These are phyloP conservation scores for Equus przewalskii DNA, from an alignment of 2,113 vertebrate genomes.

Conservation along the genomic window DNA sequence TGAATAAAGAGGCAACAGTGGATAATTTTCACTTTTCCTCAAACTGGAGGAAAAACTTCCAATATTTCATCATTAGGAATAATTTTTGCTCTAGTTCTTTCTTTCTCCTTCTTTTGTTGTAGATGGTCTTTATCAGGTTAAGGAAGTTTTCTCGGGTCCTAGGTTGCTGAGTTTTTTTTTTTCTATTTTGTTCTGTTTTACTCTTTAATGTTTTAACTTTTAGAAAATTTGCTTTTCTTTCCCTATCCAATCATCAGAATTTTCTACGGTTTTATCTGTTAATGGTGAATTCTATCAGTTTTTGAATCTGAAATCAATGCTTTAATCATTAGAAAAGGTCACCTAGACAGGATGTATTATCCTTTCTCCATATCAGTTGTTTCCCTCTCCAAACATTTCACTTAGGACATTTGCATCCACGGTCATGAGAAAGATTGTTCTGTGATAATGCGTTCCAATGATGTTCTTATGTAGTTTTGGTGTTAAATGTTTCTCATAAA, in stretches of 20 bases:
- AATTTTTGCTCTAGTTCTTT: background rate
- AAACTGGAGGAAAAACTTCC: background rate
- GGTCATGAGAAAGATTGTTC: background rate
- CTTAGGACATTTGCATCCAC: background rate
- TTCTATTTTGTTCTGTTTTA: background rate
- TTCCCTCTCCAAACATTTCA: background rate
- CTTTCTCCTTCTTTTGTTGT: background rate
- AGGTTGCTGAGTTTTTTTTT: background rate
- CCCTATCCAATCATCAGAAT: background rate
- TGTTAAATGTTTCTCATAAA: background rate
- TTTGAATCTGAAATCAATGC: background rate
- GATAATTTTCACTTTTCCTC: background rate
- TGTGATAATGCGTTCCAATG: background rate
- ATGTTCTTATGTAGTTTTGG: background rate
- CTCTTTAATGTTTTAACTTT: background rate
- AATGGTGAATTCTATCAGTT: background rate
- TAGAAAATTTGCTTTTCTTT: background rate
- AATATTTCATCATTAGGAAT: background rate
- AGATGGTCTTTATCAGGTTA: background rate
- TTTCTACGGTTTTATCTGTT: background rate
- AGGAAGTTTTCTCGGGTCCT: background rate
- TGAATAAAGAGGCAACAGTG: background rate
- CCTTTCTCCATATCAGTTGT: background rate
- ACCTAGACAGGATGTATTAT: background rate
- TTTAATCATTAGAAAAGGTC: background rate